Evolutionary conservation across 2,113 vertebrate genomes (phyloP), one percentile per base, ranked within the genome.

Genomic region (Xerus inauris): DNA sequence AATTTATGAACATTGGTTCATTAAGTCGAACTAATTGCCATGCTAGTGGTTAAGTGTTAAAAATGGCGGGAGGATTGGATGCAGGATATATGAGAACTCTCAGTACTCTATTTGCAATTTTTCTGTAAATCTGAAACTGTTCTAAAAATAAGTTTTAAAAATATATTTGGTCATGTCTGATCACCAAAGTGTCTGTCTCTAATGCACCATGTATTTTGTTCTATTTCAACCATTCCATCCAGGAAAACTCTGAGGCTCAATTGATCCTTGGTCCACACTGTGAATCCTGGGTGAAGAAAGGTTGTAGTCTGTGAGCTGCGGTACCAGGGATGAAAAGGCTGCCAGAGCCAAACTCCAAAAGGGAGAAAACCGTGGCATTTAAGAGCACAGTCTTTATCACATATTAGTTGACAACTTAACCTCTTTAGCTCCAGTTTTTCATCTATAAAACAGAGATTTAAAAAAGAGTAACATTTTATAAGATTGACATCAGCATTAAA

Each of bases 31-130:
- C 28, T 67, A 87, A 49, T 38, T 12, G 64, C 16, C 19, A 47
- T 30, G 42, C n/a, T 72, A 38, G 72, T n/a, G 8, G 49, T 32
- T 28, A 87, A 57, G 54, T 90, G 17, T 79, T 90, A 87, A 83
- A 73, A 73, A 69, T 32, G 62, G 22, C 6, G 17, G 51, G 19
- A 14, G 14, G 67, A n/a, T 14, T 35, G 59, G n/a, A 20, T 81
- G 24, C 85, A n/a, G 12, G 10, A 0, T 87, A 13, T 54, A 40
- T 35, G n/a, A 42, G 35, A 80, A 71, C n/a, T 80, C 28, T 89
- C 20, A 77, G 72, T 42, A 19, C 22, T 67, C 32, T 72, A 35
- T 89, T 94, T 57, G 42, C 32, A 91, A 49, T 88, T 90, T 96
- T 93, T 57, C 59, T 81, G 13, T 64, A 95, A 76, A 87, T 75